Evolutionary conservation across 2,113 vertebrate genomes (phyloP), one percentile per base, ranked within the genome.

Genomic region (Nerophis lumbriciformis): DNA sequence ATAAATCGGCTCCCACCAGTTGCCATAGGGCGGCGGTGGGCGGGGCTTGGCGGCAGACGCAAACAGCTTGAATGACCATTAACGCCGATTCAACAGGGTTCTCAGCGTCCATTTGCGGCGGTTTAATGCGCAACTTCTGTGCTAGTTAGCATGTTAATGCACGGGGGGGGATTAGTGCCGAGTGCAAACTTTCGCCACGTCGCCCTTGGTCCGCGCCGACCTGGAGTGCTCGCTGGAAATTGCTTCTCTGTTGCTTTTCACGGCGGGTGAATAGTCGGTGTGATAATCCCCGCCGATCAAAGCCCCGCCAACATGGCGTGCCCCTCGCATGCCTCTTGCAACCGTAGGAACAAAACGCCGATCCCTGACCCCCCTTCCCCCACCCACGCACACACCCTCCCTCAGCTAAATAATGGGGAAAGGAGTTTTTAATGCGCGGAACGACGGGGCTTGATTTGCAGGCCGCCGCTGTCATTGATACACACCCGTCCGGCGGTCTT

Each of bases 381-480:
- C 28, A 28, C 28, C 28, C 28, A 28, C 28, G 28, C 28, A 28
- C 28, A 28, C 8, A 9, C 39, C 39, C 39, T 42, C 39, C 42
- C 11, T 78, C 77, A 81, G 82, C 77, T 50, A 59, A 67, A 58
- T 66, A 75, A 73, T 38, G 52, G 67, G 52, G 59, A 51, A 68
- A 75, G 21, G 77, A 69, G 72, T 74, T 52, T 86, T 83, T 82
- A 78, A 85, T 76, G 66, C 70, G 61, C 70, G 53, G 59, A 65
- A 63, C 51, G 7, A 59, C 52, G 63, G 62, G 69, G 75, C 77
- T 72, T 50, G 71, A 78, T 65, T 66, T 53, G 66, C 62, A 69
- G 28, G 6, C 62, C 68, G 69, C 71, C 65, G 67, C 71, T 59
- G 78, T 68, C 73, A 77, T 80, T 75, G 72, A 76, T 72, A 65